phyloP scores from a whole-genome alignment of 1,140 invertebrate genomes.

The Drosophila micromelanica region DNA sequence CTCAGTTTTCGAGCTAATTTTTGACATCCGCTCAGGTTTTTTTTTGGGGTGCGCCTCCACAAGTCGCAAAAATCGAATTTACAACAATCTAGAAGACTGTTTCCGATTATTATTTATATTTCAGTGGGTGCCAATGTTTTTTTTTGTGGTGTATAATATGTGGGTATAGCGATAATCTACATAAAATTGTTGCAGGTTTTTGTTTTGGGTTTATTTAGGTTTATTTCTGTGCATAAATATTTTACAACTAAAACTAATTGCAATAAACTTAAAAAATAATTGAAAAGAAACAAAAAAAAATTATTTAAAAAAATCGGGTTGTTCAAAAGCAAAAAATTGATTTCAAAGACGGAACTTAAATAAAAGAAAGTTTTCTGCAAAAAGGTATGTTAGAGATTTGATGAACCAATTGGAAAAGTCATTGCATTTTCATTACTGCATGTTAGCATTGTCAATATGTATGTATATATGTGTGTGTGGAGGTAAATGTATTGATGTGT shows the following conservation, averaged over 20 bases:
- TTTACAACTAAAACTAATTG: slow-evolving; percentile 75
- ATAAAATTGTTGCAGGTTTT: slow-evolving; percentile 6
- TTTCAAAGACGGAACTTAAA: slow-evolving; percentile 10
- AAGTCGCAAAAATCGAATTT: too few relatives aligned
- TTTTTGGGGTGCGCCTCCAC: too few relatives aligned
- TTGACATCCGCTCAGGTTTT: too few relatives aligned
- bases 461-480: slow-evolving; percentile 8
- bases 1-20: too few relatives aligned
- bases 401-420: slow-evolving; percentile 66
- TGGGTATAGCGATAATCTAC: background rate
- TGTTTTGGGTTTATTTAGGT: background rate
- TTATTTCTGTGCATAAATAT: slow-evolving; percentile 82
- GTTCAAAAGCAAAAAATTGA: slow-evolving; percentile 44
- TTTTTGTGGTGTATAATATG: background rate
- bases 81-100: too few relatives aligned
- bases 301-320: slow-evolving; percentile 50
- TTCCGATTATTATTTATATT: too few relatives aligned
- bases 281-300: slow-evolving; percentile 31
- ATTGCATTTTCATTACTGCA: slow-evolving; percentile 56
- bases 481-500: slow-evolving; percentile 19
- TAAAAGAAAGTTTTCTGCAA: background rate
- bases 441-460: slow-evolving; percentile 24
- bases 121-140: background rate
- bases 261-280: slow-evolving; percentile 70
- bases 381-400: slow-evolving; percentile 38